Conservation (phyloP, 2,797 vertebrate species). For the Coranthus polyacanthus region DNA sequence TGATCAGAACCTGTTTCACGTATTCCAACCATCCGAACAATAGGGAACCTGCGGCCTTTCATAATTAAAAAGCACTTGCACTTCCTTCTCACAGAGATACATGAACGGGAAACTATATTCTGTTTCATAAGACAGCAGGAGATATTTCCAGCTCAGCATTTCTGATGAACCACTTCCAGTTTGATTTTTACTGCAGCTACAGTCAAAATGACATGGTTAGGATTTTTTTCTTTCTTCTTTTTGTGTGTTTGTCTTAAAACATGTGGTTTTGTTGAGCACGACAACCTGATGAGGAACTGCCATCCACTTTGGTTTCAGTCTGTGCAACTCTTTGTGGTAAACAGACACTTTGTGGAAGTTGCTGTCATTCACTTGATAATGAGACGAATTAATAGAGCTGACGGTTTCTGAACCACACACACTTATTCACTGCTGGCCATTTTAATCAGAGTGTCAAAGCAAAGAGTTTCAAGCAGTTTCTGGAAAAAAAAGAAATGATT, state of each 20-base stretch:
- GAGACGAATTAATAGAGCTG: no score
- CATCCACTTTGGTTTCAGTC: slow-evolving; percentile 14
- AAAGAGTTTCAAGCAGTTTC: no score
- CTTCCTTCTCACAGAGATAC: not conserved
- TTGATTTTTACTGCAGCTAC: not conserved
- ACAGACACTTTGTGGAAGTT: not conserved
- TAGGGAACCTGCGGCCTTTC: not conserved
- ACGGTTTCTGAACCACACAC: no score
- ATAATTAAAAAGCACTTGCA: slow-evolving; percentile 6
- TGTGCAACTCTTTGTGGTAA: not conserved
- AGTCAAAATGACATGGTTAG: not conserved
- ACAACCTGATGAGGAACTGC: not conserved
- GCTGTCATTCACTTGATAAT: not conserved
- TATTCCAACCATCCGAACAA: no score
- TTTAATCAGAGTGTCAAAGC: no score
- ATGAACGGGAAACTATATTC: slow-evolving; percentile 7
- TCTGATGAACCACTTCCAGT: slow-evolving; percentile 8
- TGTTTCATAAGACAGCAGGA: not conserved
- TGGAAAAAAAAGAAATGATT: no score
- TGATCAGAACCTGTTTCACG: not conserved
- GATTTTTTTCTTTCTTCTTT: no score
- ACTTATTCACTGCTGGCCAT: no score
- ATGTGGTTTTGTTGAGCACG: no score
- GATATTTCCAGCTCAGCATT: not conserved
- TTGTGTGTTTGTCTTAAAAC: not conserved